A percentile compares a stretch with the other conserved stretches of the same genome.
These are phyloP conservation scores for Mus spicilegus DNA, from an alignment of 2,113 vertebrate genomes.

Conservation along the genomic window DNA sequence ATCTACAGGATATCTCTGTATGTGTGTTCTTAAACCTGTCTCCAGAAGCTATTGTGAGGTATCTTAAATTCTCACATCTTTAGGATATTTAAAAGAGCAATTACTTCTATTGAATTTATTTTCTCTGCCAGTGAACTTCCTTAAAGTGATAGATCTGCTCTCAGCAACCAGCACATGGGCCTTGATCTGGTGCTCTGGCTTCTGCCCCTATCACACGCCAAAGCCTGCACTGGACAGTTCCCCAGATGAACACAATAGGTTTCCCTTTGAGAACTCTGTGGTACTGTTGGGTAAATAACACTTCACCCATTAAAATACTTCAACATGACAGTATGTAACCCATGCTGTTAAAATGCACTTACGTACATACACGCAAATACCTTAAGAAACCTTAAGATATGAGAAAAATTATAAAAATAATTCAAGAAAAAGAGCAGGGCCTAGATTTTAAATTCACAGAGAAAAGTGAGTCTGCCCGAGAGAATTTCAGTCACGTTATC, in stretches of 20 bases:
- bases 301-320: slow-evolving; percentile 16
- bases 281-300: not conserved
- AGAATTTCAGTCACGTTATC: not conserved
- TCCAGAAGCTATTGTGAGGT: not conserved
- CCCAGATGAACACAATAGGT: not conserved
- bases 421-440: not conserved
- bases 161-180: not conserved
- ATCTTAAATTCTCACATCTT: not conserved
- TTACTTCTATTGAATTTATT: not conserved
- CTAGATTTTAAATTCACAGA: not conserved
- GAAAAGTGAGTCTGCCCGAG: not conserved
- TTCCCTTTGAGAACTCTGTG: not conserved
- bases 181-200: not conserved
- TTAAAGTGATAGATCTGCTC: not conserved
- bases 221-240: not conserved
- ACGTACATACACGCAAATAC: not conserved
- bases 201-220: not conserved
- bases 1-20: not conserved
- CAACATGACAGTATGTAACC: not conserved
- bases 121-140: not conserved
- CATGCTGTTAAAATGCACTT: not conserved
- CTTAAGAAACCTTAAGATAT: not conserved
- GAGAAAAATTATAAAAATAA: not conserved
- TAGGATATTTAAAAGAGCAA: not conserved
- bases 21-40: not conserved